phyloP scores from a whole-genome alignment of 1,140 invertebrate genomes.

The Drosophila leontia region DNA sequence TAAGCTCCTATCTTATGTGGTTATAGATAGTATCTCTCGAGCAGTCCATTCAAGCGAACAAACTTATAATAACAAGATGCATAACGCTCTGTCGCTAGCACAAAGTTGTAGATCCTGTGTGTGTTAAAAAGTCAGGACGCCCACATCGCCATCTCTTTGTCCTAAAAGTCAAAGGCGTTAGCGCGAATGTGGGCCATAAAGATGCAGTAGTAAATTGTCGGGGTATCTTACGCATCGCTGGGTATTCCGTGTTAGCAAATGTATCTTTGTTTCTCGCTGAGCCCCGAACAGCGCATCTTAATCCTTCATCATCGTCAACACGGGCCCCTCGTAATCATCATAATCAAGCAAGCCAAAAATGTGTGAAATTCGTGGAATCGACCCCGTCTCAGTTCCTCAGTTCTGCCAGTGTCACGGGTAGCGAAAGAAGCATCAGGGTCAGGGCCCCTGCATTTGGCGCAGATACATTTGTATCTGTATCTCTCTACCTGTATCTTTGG shows the following conservation, averaged over 20 bases:
- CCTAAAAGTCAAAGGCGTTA: not conserved
- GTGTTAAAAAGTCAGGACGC: not conserved
- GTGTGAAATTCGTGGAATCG: conserved; percentile 76
- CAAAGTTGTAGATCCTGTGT: no score
- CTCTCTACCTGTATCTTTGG: conserved; percentile 81
- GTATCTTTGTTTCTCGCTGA: conserved; percentile 37
- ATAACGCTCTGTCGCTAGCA: not conserved
- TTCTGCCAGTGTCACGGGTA: conserved; percentile 65
- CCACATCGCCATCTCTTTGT: not conserved
- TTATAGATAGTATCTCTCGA: conserved; percentile 2
- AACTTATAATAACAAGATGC: not conserved
- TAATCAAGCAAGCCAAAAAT: conserved; percentile 62
- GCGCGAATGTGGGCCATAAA: conserved; percentile 56
- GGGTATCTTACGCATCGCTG: conserved; percentile 51
- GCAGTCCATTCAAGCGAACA: not conserved
- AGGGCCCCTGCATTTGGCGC: conserved; percentile 68
- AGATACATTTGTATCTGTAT: conserved; percentile 76
- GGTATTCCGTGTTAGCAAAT: conserved; percentile 14
- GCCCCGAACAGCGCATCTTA: conserved; percentile 47
- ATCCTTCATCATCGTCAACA: conserved; percentile 73
- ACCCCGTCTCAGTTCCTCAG: not conserved
- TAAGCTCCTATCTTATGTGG: no score
- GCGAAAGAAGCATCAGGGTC: conserved; percentile 17
- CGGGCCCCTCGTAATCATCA: conserved; percentile 28
- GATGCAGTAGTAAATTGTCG: conserved; percentile 61